These are phyloP conservation scores for Drosophila sproati DNA, from an alignment of 1,140 invertebrate species.

Conservation along the genomic window DNA sequence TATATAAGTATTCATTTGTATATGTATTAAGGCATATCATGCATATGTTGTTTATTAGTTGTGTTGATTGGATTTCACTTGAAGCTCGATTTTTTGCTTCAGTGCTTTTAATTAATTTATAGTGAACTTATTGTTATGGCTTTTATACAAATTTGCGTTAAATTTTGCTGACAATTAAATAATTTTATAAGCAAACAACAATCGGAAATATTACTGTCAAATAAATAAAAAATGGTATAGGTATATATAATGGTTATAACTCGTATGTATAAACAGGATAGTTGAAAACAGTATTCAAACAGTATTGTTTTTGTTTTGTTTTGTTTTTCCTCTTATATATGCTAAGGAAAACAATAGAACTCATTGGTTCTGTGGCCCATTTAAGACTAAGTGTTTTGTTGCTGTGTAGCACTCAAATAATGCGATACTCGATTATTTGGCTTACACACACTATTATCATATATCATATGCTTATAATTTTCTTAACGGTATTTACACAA, in stretches of 20 bases:
- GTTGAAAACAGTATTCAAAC: constrained; percentile 25
- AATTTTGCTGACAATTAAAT: constrained; percentile 25
- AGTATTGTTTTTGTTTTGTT: neutral
- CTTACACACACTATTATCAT: constrained; percentile 17
- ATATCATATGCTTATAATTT: constrained; percentile 7
- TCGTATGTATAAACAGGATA: constrained; percentile 23
- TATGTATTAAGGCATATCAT: neutral
- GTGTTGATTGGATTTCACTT: neutral
- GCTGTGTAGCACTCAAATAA: constrained; percentile 32
- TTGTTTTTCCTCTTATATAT: constrained; percentile 18
- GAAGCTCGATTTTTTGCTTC: neutral
- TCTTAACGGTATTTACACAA: constrained; percentile 53
- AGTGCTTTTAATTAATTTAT: constrained; percentile 54
- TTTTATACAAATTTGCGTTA: constrained; percentile 67
- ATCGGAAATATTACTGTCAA: constrained; percentile 47
- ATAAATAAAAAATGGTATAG: constrained; percentile 68
- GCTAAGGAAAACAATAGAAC: neutral
- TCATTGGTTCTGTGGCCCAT: neutral
- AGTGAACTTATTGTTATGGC: constrained; percentile 79
- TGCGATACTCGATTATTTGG: constrained; percentile 17
- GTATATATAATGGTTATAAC: neutral
- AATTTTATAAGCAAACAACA: constrained; percentile 17
- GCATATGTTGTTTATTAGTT: constrained; percentile 1
- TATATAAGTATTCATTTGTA: neutral
- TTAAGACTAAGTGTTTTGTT: constrained; percentile 38